Evolutionary conservation across 1,140 invertebrate species (phyloP).

Genomic region (Diabrotica virgifera): DNA sequence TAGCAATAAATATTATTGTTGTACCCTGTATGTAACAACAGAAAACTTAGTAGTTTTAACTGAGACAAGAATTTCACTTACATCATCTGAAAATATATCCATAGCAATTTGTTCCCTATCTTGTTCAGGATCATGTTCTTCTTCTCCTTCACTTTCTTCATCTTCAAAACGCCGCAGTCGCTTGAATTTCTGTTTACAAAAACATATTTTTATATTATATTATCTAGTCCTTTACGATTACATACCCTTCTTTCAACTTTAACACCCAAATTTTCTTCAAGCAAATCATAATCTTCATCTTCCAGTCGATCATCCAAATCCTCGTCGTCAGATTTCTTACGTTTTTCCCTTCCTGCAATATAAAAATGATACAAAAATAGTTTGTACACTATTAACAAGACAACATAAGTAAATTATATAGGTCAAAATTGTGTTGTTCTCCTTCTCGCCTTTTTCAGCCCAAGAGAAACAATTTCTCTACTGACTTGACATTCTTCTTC

Average conservation of each 20-base stretch:
- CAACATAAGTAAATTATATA: too few species aligned
- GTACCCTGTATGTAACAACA: too few species aligned
- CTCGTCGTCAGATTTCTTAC: constrained; percentile 77
- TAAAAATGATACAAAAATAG: too few species aligned
- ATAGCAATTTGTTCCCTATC: constrained; percentile 85
- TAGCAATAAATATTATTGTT: too few species aligned
- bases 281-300: constrained; percentile 97
- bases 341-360: constrained; percentile 56
- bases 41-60: too few species aligned
- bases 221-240: constrained; percentile 38
- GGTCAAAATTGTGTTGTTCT: too few species aligned
- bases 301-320: constrained; percentile 89
- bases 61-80: constrained; percentile 51
- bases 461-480: too few species aligned
- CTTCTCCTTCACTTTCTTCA: constrained; percentile 84
- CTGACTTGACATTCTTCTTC: too few species aligned
- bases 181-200: constrained; percentile 75
- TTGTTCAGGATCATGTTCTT: constrained; percentile 69
- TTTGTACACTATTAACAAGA: too few species aligned
- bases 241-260: constrained; percentile 84
- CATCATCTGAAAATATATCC: constrained; percentile 87
- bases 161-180: constrained; percentile 79
- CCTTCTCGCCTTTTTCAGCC: too few species aligned
- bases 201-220: constrained; percentile 16
- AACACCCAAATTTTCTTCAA: constrained; percentile 97